phyloP scores from a whole-genome alignment of 2,113 vertebrate genomes.

The Prunella himalayana region DNA sequence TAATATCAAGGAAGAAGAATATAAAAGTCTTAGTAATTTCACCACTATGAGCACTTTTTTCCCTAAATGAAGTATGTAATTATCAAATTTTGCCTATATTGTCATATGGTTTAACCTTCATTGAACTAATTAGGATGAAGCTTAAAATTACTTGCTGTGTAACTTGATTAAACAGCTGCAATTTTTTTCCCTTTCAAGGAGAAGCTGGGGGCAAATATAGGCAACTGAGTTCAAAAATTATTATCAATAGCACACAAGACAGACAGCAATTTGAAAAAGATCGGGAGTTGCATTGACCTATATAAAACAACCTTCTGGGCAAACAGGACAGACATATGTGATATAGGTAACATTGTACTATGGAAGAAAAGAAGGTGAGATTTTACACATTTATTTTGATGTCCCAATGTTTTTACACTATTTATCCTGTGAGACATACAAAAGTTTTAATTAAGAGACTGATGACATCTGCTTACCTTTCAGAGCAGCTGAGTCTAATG shows the following conservation, averaged over 20 bases:
- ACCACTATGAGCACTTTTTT: slow-evolving; percentile 29
- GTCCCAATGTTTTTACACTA: not conserved
- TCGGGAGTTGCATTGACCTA: not conserved
- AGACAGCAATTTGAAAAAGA: not conserved
- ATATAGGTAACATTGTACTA: not conserved
- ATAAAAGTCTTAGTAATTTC: slow-evolving; percentile 5
- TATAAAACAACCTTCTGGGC: not conserved
- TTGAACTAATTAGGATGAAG: slow-evolving; percentile 56
- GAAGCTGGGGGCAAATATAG: not conserved
- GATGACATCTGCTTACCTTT: not conserved
- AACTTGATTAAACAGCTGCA: not conserved
- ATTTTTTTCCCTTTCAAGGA: not conserved
- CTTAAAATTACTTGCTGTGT: slow-evolving; percentile 35
- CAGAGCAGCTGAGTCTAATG: not conserved
- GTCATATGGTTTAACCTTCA: slow-evolving; percentile 53
- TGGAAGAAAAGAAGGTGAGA: not conserved
- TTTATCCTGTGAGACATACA: not conserved
- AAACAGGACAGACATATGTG: not conserved
- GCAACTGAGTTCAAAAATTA: not conserved
- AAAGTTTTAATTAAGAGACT: not conserved
- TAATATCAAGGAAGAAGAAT: not conserved
- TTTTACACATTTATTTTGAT: not conserved
- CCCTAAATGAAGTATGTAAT: slow-evolving; percentile 55
- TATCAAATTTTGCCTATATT: slow-evolving; percentile 49
- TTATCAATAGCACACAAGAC: not conserved